Evolutionary conservation across 2,113 vertebrate species (phyloP), one percentile per base, ranked within the genome.

Genomic region (Hippocampus barbouri): DNA sequence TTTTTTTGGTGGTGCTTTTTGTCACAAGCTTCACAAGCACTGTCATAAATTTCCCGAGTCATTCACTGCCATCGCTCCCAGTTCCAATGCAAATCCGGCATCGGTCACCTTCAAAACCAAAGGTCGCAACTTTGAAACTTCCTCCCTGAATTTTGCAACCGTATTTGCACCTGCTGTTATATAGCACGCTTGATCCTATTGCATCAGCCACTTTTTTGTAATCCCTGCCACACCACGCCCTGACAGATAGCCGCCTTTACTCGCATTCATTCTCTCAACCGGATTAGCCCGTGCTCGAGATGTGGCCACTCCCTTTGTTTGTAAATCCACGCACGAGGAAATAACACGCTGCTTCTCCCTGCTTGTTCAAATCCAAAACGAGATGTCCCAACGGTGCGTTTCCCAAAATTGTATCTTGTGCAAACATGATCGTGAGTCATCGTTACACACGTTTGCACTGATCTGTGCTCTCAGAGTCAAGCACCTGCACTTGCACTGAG

Each of bases 241-340:
- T 30, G 25, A 27, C 16, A 30, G 25, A 30, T 18, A 7, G 14
- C 25, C 1, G 57, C 5, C n/a, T 60, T 60, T 30, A 60, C 56
- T 57, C 56, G 1, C 56, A 59, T 59, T 15, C 41, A 65, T 65
- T 65, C 63, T 21, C 63, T 64, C 67, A 47, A 16, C 12, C 21
- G 69, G 85, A 91, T 92, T 90, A 91, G 41, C 74, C 18, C 8
- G 0, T 38, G 49, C 47, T 90, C 1, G 88, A 90, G 78, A 85
- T 30, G 75, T 56, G 27, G 73, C n/a, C 79, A 53, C 79, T 73
- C 75, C 70, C 25, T 66, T 69, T 68, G 54, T 76, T 74, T 78
- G 71, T 69, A 72, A 72, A 75, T 54, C 54, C 57, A 85, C 70
- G n/a, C 16, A 9, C 15, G 16, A 7, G n/a, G 40, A 43, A 47